Conservation (phyloP, 2,797 vertebrate genomes). For the Acridotheres tristis region DNA sequence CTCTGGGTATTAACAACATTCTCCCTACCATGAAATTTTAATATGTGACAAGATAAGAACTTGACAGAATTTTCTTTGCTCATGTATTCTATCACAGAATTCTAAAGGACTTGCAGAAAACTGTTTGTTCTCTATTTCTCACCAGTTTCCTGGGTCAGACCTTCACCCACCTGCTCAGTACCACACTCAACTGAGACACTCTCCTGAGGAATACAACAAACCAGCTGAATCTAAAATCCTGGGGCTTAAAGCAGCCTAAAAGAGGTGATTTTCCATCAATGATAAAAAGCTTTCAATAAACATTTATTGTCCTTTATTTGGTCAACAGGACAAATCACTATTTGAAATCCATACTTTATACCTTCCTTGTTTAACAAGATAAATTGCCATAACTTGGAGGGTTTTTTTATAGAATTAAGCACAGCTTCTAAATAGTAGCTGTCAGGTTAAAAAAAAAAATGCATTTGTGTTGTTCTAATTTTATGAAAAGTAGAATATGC, state of each 20-base stretch:
- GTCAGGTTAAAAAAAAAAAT: background rate
- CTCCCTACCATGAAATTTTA: background rate
- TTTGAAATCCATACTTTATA: background rate
- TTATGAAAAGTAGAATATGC: background rate
- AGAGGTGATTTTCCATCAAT: background rate
- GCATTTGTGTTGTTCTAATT: background rate
- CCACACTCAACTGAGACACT: background rate
- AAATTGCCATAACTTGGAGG: background rate
- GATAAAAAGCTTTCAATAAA: background rate
- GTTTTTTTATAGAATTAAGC: background rate
- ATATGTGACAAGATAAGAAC: background rate
- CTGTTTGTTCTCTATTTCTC: background rate
- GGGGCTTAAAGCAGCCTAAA: background rate
- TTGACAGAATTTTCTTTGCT: background rate
- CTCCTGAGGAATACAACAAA: background rate
- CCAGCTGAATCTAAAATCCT: background rate
- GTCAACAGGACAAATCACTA: background rate
- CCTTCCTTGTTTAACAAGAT: background rate
- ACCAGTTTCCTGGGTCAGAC: background rate
- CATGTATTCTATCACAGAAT: background rate
- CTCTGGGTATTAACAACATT: background rate
- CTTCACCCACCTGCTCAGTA: background rate
- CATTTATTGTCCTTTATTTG: background rate
- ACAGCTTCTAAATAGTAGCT: background rate
- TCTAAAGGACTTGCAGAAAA: background rate